Evolutionary conservation across 1,140 invertebrate genomes (phyloP), one percentile per base, ranked within the genome.

Genomic region (Megalopta genalis): DNA sequence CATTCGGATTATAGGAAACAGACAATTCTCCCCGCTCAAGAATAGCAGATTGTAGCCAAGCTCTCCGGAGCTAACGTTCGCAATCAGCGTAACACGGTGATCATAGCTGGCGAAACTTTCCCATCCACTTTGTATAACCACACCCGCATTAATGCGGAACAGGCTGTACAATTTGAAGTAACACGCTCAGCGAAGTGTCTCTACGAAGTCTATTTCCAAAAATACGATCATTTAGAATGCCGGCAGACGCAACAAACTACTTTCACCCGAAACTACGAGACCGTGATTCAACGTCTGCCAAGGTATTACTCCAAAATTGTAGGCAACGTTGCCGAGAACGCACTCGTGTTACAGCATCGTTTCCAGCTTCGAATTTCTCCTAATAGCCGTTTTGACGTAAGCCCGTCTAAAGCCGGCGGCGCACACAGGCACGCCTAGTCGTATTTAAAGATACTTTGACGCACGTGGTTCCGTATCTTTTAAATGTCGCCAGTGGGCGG

Each of bases 361-460:
- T 65, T 27, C 37, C 37, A 57, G 10, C 21, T 39, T 46, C 49
- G 54, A 42, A 25, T 16, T 16, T 32, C 46, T 64, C 63, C 27
- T 72, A 72, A 63, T 52, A n/a, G 14, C 62, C 12, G 39, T 54
- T 72, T 72, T 46, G 59, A 64, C 23, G 46, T 52, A 78, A 64
- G 25, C n/a, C 32, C 18, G 52, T 64, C 18, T 4, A 27, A 14
- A 57, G 71, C 18, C 32, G n/a, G 23, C 16, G 42, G 9, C 42
- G 32, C 16, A 23, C 68, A 72, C 18, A 52, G 39, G 25, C 46
- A 21, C 39, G 7, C 39, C 67, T 46, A 8, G 68, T 71, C 21
- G 68, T 78, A 78, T 78, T 78, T 78, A 78, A 78, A 78, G 76
- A 72, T 23, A 72, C 76, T 23, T 72, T 78, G 59, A 78, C 76